Percentiles rank a stretch among this genome's conserved stretches.
Evolutionary conservation across 2,888 invertebrate species (phyloP).

Genomic region (Lasioglossum leucozonium): DNA sequence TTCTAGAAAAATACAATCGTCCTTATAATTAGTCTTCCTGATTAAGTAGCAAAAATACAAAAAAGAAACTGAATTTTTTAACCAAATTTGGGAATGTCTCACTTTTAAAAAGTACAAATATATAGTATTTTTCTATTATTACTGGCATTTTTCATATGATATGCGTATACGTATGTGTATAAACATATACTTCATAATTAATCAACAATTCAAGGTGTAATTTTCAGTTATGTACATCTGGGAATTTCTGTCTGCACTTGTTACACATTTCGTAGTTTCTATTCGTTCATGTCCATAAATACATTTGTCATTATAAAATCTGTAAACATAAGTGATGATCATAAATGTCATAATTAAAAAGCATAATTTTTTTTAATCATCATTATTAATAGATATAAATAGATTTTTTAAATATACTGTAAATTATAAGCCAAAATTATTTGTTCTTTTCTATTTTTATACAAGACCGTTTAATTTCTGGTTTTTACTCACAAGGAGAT

Average conservation of each 20-base stretch:
- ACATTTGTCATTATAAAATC: conserved; percentile 1
- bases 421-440: conserved; percentile 3
- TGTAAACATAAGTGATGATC: neutral
- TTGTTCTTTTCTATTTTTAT: conserved; percentile 17
- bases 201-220: neutral
- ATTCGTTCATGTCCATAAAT: neutral
- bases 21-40: conserved; percentile 42
- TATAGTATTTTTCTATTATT: conserved; percentile 56
- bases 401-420: conserved; percentile 12
- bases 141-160: conserved; percentile 25
- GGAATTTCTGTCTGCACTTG: neutral
- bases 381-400: neutral
- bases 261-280: neutral
- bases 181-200: conserved; percentile 10
- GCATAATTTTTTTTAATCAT: neutral
- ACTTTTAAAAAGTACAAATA: conserved; percentile 52
- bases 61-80: conserved; percentile 22
- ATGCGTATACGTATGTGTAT: neutral
- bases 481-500: conserved; percentile 1
- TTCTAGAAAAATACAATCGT: conserved; percentile 34
- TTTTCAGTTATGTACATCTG: neutral
- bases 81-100: conserved; percentile 21
- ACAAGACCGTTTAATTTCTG: conserved; percentile 12
- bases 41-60: conserved; percentile 4
- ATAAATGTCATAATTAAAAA: neutral